Evolutionary conservation across 1,140 invertebrate species (phyloP).

Genomic region (Bombyx mandarina): DNA sequence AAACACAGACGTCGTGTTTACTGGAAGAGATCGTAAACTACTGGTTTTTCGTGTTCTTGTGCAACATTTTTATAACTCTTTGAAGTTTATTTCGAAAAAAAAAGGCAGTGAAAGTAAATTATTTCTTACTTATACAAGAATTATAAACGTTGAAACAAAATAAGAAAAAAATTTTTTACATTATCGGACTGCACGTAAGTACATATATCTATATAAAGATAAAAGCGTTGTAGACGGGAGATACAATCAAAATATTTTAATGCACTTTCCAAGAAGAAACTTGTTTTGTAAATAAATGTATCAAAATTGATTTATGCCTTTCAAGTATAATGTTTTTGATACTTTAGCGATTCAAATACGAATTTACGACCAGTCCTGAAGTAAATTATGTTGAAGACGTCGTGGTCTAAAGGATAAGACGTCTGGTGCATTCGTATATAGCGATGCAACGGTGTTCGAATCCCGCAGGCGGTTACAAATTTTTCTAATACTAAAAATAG

Average conservation of each 20-base stretch:
- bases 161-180: slow-evolving; percentile 3
- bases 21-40: slow-evolving; percentile 24
- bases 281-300: too few species aligned
- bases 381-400: too few species aligned
- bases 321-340: too few species aligned
- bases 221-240: slow-evolving; percentile 22
- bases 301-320: too few species aligned
- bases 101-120: too few species aligned
- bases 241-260: not conserved
- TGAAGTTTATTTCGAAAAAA: slow-evolving; percentile 5
- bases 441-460: too few species aligned
- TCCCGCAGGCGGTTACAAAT: too few species aligned
- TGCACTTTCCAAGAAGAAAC: not conserved
- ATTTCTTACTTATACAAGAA: not conserved
- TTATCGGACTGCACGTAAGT: not conserved
- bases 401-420: too few species aligned
- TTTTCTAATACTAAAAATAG: too few species aligned
- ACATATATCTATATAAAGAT: slow-evolving; percentile 19
- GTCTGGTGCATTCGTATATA: too few species aligned
- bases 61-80: slow-evolving; percentile 2
- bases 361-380: too few species aligned
- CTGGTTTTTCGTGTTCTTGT: slow-evolving; percentile 8
- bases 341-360: too few species aligned
- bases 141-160: slow-evolving; percentile 1
- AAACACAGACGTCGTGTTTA: slow-evolving; percentile 31